Conservation (phyloP, 2,888 invertebrate genomes). For the Chrysina gloriosa region DNA sequence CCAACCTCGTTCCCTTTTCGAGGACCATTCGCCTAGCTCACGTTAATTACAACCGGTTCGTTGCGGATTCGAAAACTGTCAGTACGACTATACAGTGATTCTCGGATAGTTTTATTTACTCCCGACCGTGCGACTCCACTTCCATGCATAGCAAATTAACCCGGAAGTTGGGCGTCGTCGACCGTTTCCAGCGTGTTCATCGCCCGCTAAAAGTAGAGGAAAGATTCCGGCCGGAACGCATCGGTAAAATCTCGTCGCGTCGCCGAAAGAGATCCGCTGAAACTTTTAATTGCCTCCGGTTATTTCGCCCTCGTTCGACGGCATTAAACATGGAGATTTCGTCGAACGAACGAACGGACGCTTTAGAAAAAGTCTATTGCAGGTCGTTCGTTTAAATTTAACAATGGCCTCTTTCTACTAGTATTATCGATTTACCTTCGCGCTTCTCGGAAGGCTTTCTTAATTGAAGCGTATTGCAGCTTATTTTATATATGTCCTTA, state of each 20-base stretch:
- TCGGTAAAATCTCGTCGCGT: too few relatives aligned
- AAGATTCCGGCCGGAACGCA: too few relatives aligned
- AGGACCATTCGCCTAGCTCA: too few relatives aligned
- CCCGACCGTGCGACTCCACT: background rate
- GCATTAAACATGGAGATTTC: background rate
- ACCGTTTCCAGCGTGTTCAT: background rate
- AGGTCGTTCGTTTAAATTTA: too few relatives aligned
- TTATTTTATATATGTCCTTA: too few relatives aligned
- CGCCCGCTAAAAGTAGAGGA: too few relatives aligned
- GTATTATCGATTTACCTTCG: background rate
- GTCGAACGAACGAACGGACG: too few relatives aligned
- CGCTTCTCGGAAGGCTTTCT: background rate
- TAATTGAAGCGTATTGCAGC: background rate
- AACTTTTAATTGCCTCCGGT: conserved; percentile 1
- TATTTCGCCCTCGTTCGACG: background rate
- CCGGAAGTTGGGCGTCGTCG: background rate
- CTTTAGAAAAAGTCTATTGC: too few relatives aligned
- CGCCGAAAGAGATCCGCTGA: background rate
- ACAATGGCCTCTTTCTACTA: background rate
- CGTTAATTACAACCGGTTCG: too few relatives aligned
- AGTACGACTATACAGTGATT: too few relatives aligned
- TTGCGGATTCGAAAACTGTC: too few relatives aligned
- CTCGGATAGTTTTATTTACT: background rate
- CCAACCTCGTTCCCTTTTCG: too few relatives aligned
- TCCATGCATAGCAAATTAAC: conserved; percentile 5